Evolutionary conservation across 2,797 vertebrate species (phyloP).

Genomic region (Sciurus carolinensis): DNA sequence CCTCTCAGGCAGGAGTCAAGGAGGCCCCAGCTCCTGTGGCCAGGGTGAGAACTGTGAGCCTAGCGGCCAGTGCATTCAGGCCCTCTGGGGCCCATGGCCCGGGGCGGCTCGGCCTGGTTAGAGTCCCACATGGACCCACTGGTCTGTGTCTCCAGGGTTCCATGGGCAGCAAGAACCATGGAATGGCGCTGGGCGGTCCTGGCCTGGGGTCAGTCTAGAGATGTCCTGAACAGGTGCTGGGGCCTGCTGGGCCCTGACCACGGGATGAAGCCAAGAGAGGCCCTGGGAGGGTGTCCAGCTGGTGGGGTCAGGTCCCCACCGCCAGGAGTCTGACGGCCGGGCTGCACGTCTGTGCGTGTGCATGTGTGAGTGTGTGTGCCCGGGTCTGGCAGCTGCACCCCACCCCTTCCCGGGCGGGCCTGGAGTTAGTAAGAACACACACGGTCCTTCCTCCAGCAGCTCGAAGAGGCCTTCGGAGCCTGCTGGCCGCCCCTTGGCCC

Average conservation of each 20-base stretch:
- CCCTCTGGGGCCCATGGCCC: background rate
- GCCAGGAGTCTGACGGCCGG: background rate
- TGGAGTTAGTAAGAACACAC: background rate
- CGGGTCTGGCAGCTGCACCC: too few relatives aligned
- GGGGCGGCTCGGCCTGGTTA: background rate
- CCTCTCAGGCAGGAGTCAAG: background rate
- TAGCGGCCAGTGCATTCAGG: background rate
- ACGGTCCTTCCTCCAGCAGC: background rate
- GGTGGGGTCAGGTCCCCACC: too few relatives aligned
- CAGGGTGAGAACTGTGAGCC: background rate
- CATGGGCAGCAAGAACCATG: accelerated
- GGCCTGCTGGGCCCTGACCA: too few relatives aligned
- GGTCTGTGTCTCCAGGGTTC: background rate
- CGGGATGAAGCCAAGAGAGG: background rate
- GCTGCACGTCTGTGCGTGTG: too few relatives aligned
- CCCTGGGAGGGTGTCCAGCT: accelerated
- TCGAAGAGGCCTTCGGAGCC: too few relatives aligned
- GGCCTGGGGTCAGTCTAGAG: background rate
- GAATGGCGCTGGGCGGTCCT: background rate
- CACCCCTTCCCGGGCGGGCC: too few relatives aligned
- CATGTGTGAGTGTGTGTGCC: background rate
- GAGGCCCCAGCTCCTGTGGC: background rate
- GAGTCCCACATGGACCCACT: accelerated
- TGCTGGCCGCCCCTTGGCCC: accelerated
- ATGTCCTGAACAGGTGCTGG: background rate